Conservation (phyloP, 64 coral and sea anemone species). For the Montipora sp. region DNA sequence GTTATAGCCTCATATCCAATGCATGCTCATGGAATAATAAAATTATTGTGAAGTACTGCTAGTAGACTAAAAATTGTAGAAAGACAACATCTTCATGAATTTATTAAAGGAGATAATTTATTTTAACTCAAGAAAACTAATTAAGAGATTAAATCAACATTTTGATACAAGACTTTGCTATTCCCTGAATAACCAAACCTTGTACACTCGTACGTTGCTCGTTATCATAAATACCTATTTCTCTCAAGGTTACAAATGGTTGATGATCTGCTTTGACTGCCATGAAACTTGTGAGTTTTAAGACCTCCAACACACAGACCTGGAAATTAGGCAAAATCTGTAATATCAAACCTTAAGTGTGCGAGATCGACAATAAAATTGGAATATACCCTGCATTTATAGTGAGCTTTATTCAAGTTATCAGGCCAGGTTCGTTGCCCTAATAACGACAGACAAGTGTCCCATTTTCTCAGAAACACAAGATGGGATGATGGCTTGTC, state of each 20-base stretch:
- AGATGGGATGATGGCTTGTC: too few relatives aligned
- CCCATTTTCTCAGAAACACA: background rate
- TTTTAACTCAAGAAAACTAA: too few relatives aligned
- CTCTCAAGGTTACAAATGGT: slow-evolving; percentile 40
- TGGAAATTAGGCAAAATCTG: slow-evolving; percentile 3
- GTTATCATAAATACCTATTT: slow-evolving; percentile 43
- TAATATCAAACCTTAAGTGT: background rate
- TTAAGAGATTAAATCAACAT: too few relatives aligned
- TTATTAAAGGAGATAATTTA: too few relatives aligned
- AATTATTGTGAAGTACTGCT: too few relatives aligned
- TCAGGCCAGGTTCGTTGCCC: too few relatives aligned
- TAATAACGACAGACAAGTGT: background rate
- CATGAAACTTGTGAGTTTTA: slow-evolving; percentile 73
- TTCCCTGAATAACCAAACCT: background rate
- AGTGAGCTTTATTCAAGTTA: too few relatives aligned
- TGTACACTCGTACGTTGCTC: background rate
- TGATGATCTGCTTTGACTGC: slow-evolving; percentile 26
- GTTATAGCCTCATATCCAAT: too few relatives aligned
- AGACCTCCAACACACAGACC: slow-evolving; percentile 49
- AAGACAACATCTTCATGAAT: too few relatives aligned
- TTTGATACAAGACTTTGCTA: background rate
- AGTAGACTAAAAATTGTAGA: too few relatives aligned
- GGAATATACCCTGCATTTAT: too few relatives aligned
- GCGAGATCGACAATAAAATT: background rate
- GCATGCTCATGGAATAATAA: too few relatives aligned